Evolutionary conservation across 2,113 vertebrate species (phyloP), one percentile per base, ranked within the genome.

Genomic region (Gavialis gangeticus): DNA sequence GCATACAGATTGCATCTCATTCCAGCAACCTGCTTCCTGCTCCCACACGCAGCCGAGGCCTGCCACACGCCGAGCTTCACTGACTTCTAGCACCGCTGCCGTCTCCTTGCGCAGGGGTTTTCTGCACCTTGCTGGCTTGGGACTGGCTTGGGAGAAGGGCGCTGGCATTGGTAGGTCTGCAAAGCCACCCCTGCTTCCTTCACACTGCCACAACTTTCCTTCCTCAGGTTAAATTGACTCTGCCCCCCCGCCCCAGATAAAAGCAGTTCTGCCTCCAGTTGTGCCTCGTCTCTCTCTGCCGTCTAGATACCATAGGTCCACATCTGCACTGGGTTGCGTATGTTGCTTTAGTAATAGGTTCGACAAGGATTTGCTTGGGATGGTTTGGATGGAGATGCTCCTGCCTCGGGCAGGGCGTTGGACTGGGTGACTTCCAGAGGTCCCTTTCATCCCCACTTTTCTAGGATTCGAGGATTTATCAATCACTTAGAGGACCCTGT

Each of bases 1-100:
- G 12, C 56, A 73, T 76, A 78, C 59, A 93, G 81, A 93, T 12
- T 81, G 66, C 56, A 88, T 92, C 78, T 96, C 56, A 87, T 81
- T 90, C 85, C 88, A 88, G 27, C 90, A 91, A 84, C 63, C 22
- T 73, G 66, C 46, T 90, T 89, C 80, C 85, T 92, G 93, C 63
- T 96, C 73, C 81, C 1, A 1, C 1, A 3, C 46, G 56, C 71
- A 66, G 37, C 85, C 92, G 91, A 19, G 75, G 73, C 85, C 88
- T 60, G 73, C 54, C 76, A 59, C 82, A 82, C 37, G 37, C 24
- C 91, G 75, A 91, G 80, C 37, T 57, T 11, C 17, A 57, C 55
- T 28, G 12, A 24, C 34, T 73, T 46, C 69, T 46, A 73, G 46
- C 12, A 2, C 69, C 13, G 21, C 69, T 8, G 21, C 14, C 12